Evolutionary conservation across 2,888 invertebrate genomes (phyloP).

Genomic region (Dermolepida albohirtum): DNA sequence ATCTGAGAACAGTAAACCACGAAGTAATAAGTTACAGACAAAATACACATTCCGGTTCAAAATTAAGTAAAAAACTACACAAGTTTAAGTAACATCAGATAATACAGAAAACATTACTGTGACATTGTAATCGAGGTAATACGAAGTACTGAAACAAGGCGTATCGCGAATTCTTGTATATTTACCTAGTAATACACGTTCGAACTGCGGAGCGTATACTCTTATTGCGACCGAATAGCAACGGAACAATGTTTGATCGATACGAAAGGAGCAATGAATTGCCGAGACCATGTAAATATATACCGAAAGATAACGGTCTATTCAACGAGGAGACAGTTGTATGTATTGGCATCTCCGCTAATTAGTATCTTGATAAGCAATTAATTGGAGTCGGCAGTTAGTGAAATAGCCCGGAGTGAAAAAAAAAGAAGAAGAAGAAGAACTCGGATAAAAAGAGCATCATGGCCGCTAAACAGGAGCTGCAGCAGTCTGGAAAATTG

Average conservation of each 20-base stretch:
- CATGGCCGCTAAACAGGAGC: slow-evolving; percentile 66
- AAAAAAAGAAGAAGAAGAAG: neutral
- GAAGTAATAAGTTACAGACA: too few species aligned
- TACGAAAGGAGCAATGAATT: slow-evolving; percentile 28
- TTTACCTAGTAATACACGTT: neutral
- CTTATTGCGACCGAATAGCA: slow-evolving; percentile 5
- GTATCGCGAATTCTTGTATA: slow-evolving; percentile 4
- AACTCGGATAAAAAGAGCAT: neutral
- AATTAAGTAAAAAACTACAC: neutral
- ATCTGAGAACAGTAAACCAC: too few species aligned
- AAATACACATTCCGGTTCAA: neutral
- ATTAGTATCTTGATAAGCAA: slow-evolving; percentile 53
- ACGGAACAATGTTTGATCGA: slow-evolving; percentile 38
- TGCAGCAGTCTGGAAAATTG: slow-evolving; percentile 56
- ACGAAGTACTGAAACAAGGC: neutral
- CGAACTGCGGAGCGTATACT: neutral
- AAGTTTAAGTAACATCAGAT: slow-evolving; percentile 10
- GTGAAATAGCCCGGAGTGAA: neutral
- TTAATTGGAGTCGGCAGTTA: slow-evolving; percentile 48
- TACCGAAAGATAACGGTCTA: slow-evolving; percentile 18
- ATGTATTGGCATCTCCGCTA: slow-evolving; percentile 45
- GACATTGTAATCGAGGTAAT: slow-evolving; percentile 7
- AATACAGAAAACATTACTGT: slow-evolving; percentile 8
- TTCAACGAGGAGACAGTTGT: slow-evolving; percentile 40
- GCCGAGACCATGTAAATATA: slow-evolving; percentile 21